Percentiles rank a stretch among this genome's conserved stretches.
These are phyloP conservation scores for Flexamia atlantica DNA, from an alignment of 2,888 invertebrate species.

Conservation along the genomic window DNA sequence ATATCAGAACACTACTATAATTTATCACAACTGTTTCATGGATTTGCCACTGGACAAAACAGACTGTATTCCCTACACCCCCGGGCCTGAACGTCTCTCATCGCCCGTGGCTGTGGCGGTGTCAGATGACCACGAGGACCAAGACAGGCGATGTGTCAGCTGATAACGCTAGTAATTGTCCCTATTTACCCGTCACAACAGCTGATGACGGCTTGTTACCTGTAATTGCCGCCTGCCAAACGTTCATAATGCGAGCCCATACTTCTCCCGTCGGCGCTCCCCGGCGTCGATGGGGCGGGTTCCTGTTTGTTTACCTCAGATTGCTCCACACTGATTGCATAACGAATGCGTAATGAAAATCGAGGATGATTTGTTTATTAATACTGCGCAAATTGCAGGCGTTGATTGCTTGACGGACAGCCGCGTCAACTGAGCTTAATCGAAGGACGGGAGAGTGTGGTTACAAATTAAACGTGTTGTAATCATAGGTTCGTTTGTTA, in stretches of 20 bases:
- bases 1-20: no score
- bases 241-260: constrained; percentile 27
- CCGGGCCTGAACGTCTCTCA: no score
- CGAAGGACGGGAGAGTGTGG: no score
- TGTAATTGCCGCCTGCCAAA: constrained; percentile 26
- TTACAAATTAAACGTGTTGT: no score
- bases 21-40: no score
- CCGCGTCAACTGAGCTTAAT: not conserved
- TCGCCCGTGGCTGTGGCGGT: not conserved
- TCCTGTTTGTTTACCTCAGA: constrained; percentile 20
- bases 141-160: constrained; percentile 24
- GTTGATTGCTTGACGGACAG: not conserved
- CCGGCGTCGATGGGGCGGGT: not conserved
- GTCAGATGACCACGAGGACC: not conserved
- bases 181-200: constrained; percentile 29
- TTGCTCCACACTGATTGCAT: not conserved
- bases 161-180: constrained; percentile 40
- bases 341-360: constrained; percentile 8
- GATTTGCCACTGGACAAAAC: no score
- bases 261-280: not conserved
- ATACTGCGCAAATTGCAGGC: not conserved
- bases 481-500: no score
- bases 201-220: constrained; percentile 33
- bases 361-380: not conserved
- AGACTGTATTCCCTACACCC: no score